A percentile compares a stretch with the other conserved stretches of the same genome.
phyloP scores from a whole-genome alignment of 1,140 invertebrate genomes.

The Drosophila teissieri region DNA sequence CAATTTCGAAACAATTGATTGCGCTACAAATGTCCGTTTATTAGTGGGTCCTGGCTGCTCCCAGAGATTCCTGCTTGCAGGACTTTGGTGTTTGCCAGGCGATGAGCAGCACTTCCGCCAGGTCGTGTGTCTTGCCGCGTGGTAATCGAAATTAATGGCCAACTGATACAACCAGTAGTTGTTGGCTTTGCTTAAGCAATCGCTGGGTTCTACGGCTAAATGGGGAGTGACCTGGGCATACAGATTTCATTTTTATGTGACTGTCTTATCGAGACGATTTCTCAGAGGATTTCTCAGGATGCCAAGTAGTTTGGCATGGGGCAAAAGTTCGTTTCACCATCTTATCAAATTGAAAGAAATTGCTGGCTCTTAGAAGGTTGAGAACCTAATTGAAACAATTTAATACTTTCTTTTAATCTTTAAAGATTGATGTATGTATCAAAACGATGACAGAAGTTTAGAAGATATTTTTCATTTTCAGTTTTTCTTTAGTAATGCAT shows the following conservation, averaged over 20 bases:
- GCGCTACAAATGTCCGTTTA: slow-evolving; percentile 81
- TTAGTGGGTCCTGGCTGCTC: slow-evolving; percentile 57
- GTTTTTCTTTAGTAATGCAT: too few relatives aligned
- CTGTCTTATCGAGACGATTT: slow-evolving; percentile 63
- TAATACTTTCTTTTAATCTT: too few relatives aligned
- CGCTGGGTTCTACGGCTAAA: slow-evolving; percentile 6
- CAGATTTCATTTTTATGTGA: slow-evolving; percentile 56
- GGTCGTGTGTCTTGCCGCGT: slow-evolving; percentile 79
- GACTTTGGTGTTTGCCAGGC: slow-evolving; percentile 29
- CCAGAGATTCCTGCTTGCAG: slow-evolving; percentile 15
- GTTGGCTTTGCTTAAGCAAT: slow-evolving; percentile 40
- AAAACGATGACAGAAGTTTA: too few relatives aligned
- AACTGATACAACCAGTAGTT: slow-evolving; percentile 66
- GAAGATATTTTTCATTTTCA: too few relatives aligned
- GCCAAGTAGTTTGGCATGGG: not conserved
- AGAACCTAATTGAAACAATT: not conserved
- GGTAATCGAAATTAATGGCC: slow-evolving; percentile 82
- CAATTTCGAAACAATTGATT: slow-evolving; percentile 83
- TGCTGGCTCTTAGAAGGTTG: not conserved
- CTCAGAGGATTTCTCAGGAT: slow-evolving; percentile 31
- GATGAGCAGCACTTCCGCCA: slow-evolving; percentile 69
- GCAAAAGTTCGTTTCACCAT: not conserved
- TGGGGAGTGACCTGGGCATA: slow-evolving; percentile 3
- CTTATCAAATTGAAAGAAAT: slow-evolving; percentile 68
- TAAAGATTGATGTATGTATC: too few relatives aligned